Conservation (phyloP, 2,113 vertebrate species). For the Phrynosoma platyrhinos region DNA sequence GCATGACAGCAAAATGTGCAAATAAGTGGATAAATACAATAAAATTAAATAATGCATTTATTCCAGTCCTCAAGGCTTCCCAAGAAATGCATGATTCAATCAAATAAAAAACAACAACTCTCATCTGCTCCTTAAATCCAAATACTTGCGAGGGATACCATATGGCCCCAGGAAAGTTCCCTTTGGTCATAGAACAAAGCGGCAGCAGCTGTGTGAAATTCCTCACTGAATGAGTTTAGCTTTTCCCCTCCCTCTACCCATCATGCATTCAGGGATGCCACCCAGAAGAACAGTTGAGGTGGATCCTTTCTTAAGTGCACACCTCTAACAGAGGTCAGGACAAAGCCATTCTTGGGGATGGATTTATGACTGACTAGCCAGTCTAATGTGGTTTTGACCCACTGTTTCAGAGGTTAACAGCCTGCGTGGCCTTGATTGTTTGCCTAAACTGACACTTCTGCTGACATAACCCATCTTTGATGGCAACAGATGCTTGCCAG, state of each 20-base stretch:
- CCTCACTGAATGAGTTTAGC: not conserved
- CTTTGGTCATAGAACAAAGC: not conserved
- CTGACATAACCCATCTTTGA: slow-evolving; percentile 19
- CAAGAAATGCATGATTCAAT: not conserved
- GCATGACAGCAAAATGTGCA: not conserved
- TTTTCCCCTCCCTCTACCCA: not conserved
- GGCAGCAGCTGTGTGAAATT: not conserved
- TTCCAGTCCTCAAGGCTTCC: not conserved
- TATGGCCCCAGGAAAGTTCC: not conserved
- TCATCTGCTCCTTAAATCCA: not conserved
- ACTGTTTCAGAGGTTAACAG: slow-evolving; percentile 18
- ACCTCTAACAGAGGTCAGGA: not conserved
- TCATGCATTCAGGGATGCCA: not conserved
- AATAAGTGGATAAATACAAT: not conserved
- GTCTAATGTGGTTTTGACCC: slow-evolving; percentile 42
- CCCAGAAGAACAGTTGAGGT: slow-evolving; percentile 24
- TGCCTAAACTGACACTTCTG: slow-evolving; percentile 30
- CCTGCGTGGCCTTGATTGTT: slow-evolving; percentile 23
- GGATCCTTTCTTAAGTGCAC: slow-evolving; percentile 47
- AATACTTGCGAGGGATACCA: not conserved
- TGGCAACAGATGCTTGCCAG: slow-evolving; percentile 7
- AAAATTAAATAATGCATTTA: not conserved
- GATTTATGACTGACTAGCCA: slow-evolving; percentile 47
- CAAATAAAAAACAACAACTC: not conserved
- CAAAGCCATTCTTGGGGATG: slow-evolving; percentile 47